Percentiles rank a stretch among this genome's conserved stretches.
Conservation (phyloP, 2,113 vertebrate species). For the Ameiurus melas region DNA sequence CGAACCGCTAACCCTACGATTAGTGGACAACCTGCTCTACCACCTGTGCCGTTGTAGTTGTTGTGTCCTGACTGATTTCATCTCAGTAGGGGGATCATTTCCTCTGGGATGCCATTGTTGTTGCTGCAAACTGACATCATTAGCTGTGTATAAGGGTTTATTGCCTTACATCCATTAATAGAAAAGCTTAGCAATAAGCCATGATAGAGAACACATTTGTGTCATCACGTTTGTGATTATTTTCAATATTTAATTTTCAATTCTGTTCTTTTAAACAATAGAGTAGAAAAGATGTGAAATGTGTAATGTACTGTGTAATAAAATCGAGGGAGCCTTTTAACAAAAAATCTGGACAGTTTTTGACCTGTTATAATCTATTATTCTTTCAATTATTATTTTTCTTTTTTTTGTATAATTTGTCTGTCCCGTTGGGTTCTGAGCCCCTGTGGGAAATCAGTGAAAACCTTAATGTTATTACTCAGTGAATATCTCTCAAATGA, state of each 20-base stretch:
- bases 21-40: no score
- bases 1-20: no score
- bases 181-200: background rate
- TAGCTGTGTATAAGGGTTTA: slow-evolving; percentile 3
- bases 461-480: slow-evolving; percentile 15
- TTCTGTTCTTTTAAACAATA: background rate
- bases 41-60: no score
- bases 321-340: background rate
- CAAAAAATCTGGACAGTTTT: background rate
- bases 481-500: slow-evolving; percentile 24
- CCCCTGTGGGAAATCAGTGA: slow-evolving; percentile 47
- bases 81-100: background rate
- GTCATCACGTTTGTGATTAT: background rate
- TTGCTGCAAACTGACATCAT: slow-evolving; percentile 39
- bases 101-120: slow-evolving; percentile 1
- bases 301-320: background rate
- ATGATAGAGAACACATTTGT: background rate
- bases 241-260: background rate
- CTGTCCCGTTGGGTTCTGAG: background rate
- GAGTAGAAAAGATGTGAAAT: background rate
- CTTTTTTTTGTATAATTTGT: slow-evolving; percentile 16
- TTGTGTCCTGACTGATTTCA: slow-evolving; percentile 1
- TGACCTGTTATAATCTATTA: background rate
- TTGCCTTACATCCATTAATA: slow-evolving; percentile 1
- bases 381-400: background rate